phyloP scores from a whole-genome alignment of 2,797 vertebrate genomes.

The Melanotaenia boesemani region DNA sequence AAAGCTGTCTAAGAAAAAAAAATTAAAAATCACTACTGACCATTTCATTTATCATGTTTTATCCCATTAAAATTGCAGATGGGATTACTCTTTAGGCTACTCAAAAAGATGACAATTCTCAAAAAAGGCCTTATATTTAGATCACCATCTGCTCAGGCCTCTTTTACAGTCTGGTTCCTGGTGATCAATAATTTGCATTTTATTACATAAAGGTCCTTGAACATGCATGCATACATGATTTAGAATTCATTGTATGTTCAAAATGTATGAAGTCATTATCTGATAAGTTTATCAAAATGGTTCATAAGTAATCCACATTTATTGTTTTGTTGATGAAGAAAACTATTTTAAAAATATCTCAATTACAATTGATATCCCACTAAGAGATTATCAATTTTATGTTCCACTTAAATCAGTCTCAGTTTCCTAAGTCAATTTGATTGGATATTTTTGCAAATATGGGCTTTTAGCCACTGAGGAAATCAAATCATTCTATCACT shows the following conservation, averaged over 20 bases:
- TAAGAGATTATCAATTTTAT: conserved; percentile 6
- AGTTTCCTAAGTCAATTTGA: conserved; percentile 50
- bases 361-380: conserved; percentile 11
- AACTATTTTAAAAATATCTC: not conserved
- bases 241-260: not conserved
- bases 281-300: not conserved
- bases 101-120: conserved; percentile 54
- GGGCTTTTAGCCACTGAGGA: conserved; percentile 70
- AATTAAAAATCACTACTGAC: conserved; percentile 6
- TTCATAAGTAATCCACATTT: not conserved
- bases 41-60: conserved; percentile 67
- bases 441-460: conserved; percentile 74
- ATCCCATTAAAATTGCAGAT: conserved; percentile 70
- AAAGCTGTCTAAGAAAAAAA: not conserved
- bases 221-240: conserved; percentile 4
- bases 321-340: not conserved
- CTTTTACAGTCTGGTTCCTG: conserved; percentile 52
- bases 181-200: conserved; percentile 67
- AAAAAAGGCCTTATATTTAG: conserved; percentile 66
- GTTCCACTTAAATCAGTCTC: conserved; percentile 26
- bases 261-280: conserved; percentile 4
- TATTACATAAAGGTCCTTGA: conserved; percentile 45
- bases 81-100: conserved; percentile 64
- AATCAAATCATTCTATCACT: conserved; percentile 50
- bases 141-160: conserved; percentile 79